Percentiles rank a stretch among this genome's conserved stretches.
Conservation (phyloP, 1,140 invertebrate species). For the Diachasma alloeum region DNA sequence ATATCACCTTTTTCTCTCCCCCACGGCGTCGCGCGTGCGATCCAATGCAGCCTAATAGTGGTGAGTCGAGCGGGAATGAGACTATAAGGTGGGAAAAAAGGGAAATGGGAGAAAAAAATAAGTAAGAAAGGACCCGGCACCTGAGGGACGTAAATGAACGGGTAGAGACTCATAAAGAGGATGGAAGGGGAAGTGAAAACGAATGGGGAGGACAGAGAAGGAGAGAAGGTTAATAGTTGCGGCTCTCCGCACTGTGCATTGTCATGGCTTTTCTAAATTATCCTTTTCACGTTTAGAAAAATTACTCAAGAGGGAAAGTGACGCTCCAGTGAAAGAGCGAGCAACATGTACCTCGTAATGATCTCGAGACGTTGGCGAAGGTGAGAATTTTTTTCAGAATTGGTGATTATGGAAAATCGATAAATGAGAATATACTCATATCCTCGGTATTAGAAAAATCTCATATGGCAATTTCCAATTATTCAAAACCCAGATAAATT, state of each 20-base stretch:
- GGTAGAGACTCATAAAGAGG: too few relatives aligned
- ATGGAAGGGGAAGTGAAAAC: not conserved
- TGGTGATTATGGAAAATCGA: too few relatives aligned
- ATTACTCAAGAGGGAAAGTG: not conserved
- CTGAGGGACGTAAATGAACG: not conserved
- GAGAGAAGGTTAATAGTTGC: not conserved
- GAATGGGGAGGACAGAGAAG: not conserved
- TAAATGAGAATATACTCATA: too few relatives aligned
- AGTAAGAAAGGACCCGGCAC: not conserved
- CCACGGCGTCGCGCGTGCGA: not conserved
- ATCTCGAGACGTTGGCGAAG: not conserved
- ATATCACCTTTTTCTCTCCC: not conserved
- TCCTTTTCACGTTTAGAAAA: not conserved
- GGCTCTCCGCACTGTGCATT: not conserved
- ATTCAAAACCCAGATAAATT: too few relatives aligned
- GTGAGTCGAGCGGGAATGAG: not conserved
- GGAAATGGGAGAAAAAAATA: not conserved
- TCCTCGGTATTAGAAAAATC: too few relatives aligned
- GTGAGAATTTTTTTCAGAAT: too few relatives aligned
- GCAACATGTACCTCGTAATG: not conserved
- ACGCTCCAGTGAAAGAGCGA: not conserved
- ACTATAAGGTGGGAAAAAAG: not conserved
- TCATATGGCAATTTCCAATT: too few relatives aligned
- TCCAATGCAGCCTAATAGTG: not conserved
- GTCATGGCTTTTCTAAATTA: not conserved